Percentiles rank a stretch among this genome's conserved stretches.
Evolutionary conservation across 2,113 vertebrate genomes (phyloP).

Genomic region (Pyrgilauda ruficollis): DNA sequence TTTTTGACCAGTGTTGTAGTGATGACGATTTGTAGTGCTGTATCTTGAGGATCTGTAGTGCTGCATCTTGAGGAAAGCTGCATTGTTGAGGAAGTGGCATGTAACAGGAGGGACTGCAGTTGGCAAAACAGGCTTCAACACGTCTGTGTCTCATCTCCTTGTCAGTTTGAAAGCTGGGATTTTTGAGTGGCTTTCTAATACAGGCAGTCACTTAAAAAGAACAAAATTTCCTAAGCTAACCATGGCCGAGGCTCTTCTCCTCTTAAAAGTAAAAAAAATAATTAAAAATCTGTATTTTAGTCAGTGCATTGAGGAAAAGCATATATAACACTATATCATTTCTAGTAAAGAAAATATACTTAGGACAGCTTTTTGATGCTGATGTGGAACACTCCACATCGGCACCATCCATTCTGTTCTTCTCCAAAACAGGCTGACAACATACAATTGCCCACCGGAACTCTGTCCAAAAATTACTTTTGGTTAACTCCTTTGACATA

Average conservation of each 20-base stretch:
- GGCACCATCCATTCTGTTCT: background rate
- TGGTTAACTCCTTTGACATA: fast-evolving
- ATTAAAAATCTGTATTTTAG: background rate
- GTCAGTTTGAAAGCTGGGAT: background rate
- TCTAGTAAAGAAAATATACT: background rate
- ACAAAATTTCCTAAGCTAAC: background rate
- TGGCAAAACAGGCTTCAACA: background rate
- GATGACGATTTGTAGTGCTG: background rate
- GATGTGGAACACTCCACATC: background rate
- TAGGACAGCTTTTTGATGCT: background rate
- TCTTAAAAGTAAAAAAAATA: background rate
- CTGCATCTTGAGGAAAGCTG: background rate
- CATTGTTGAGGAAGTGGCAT: background rate
- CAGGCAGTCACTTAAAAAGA: background rate
- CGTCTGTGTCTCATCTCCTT: background rate
- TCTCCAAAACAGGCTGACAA: background rate
- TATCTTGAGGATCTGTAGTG: background rate
- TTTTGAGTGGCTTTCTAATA: background rate
- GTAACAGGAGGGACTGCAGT: background rate
- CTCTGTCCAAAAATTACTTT: background rate
- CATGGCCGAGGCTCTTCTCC: background rate
- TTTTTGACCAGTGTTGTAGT: background rate
- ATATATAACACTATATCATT: background rate
- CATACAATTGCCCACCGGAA: background rate
- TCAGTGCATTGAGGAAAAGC: background rate